Conservation (phyloP, 2,888 invertebrate species). For the Chydorus sphaericus region DNA sequence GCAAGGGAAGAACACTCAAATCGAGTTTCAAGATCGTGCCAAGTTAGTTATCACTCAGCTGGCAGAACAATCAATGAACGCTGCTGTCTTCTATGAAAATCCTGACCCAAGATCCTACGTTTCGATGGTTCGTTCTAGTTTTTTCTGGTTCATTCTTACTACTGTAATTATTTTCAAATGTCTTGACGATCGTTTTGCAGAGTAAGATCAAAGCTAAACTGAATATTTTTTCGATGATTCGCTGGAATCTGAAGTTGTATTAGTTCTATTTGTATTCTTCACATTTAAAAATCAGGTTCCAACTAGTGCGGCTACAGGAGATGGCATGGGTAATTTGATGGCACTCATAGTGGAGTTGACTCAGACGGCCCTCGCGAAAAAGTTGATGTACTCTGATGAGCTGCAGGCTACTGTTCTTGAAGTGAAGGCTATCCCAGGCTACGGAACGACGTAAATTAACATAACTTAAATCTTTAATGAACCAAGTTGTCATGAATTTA, state of each 20-base stretch:
- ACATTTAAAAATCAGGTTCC: too few relatives aligned
- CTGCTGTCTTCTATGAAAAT: conserved; percentile 89
- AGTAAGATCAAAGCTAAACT: too few relatives aligned
- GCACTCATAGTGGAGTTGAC: conserved; percentile 84
- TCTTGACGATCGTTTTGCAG: too few relatives aligned
- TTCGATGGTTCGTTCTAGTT: conserved; percentile 80
- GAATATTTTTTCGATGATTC: too few relatives aligned
- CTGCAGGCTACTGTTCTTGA: conserved; percentile 40
- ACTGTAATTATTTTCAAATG: too few relatives aligned
- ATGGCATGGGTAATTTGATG: conserved; percentile 95
- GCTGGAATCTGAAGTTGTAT: too few relatives aligned
- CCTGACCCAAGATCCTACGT: conserved; percentile 84
- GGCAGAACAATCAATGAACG: conserved; percentile 91
- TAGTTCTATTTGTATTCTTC: too few relatives aligned
- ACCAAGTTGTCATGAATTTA: too few relatives aligned
- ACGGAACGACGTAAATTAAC: conserved; percentile 35
- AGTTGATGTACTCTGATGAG: conserved; percentile 83
- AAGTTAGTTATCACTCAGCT: conserved; percentile 83
- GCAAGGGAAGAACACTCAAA: conserved; percentile 73
- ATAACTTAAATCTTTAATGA: too few relatives aligned
- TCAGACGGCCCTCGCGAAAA: conserved; percentile 73
- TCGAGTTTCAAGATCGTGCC: conserved; percentile 82
- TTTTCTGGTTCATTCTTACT: too few relatives aligned
- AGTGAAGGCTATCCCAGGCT: conserved; percentile 90
- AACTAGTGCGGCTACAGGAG: conserved; percentile 93